Percentiles rank a stretch among this genome's conserved stretches.
These are phyloP conservation scores for Clarias fuscus DNA, from an alignment of 2,797 vertebrate species.

Conservation along the genomic window DNA sequence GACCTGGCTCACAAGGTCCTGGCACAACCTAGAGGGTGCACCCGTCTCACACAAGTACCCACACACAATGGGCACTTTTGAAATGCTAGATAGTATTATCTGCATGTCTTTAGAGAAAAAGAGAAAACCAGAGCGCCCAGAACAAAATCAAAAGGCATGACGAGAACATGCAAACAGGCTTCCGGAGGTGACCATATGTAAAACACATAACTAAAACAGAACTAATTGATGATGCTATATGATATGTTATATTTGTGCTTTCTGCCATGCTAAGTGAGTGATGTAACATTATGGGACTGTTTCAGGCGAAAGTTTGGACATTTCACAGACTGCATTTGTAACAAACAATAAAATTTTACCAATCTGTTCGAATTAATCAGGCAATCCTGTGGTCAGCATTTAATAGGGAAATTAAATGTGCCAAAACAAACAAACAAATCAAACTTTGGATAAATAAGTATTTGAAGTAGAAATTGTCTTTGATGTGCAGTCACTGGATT, in stretches of 20 bases:
- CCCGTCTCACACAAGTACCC: no score
- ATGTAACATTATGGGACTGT: no score
- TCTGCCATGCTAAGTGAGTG: neutral
- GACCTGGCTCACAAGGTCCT: no score
- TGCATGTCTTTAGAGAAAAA: no score
- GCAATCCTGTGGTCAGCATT: neutral
- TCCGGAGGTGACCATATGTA: neutral
- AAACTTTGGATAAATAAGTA: neutral
- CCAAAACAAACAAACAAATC: no score
- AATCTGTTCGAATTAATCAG: neutral
- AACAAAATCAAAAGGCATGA: no score
- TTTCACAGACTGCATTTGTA: neutral
- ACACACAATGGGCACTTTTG: no score
- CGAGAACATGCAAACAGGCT: no score
- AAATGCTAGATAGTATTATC: no score
- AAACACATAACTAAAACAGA: neutral
- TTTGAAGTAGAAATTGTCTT: neutral
- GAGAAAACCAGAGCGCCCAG: no score
- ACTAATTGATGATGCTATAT: neutral
- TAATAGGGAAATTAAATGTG: neutral
- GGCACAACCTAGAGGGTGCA: no score
- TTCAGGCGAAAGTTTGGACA: neutral
- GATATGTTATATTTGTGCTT: neutral
- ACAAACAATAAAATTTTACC: neutral
- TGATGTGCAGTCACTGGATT: neutral